A percentile compares a stretch with the other conserved stretches of the same genome.
phyloP scores from a whole-genome alignment of 2,113 vertebrate species.

The Cisticola juncidis region DNA sequence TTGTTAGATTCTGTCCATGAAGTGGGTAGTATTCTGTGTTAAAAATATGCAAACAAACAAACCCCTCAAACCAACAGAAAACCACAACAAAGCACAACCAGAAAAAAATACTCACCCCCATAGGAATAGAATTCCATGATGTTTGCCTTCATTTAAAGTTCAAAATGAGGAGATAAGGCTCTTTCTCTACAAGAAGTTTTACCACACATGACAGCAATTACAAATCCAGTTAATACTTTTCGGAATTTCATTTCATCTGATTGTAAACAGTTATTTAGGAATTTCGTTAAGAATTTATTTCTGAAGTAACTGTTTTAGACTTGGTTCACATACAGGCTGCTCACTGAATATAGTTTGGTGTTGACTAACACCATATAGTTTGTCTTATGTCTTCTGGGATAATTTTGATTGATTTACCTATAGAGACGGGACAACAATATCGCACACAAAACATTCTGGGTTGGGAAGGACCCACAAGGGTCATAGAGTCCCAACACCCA shows the following conservation, averaged over 20 bases:
- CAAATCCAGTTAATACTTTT: background rate
- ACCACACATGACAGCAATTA: background rate
- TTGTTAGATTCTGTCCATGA: background rate
- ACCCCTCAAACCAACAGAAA: background rate
- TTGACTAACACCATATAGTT: background rate
- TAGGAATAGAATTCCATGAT: background rate
- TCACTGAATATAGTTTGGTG: background rate
- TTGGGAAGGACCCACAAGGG: background rate
- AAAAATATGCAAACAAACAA: background rate
- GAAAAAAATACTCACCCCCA: rapidly evolving
- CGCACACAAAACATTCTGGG: background rate
- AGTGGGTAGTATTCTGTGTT: background rate
- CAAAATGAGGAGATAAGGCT: conserved; percentile 39
- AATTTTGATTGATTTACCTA: background rate
- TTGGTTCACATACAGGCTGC: background rate
- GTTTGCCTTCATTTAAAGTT: conserved; percentile 3
- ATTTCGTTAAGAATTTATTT: background rate
- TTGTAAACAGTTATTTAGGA: background rate
- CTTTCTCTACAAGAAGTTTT: background rate
- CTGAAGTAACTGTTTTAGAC: background rate
- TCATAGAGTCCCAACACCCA: background rate
- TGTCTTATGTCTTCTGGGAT: background rate
- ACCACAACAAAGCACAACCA: background rate
- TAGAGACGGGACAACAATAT: background rate
- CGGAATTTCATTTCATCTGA: background rate